Evolutionary conservation across 1,140 invertebrate species (phyloP), one percentile per base, ranked within the genome.

Genomic region (Heliconius congener): DNA sequence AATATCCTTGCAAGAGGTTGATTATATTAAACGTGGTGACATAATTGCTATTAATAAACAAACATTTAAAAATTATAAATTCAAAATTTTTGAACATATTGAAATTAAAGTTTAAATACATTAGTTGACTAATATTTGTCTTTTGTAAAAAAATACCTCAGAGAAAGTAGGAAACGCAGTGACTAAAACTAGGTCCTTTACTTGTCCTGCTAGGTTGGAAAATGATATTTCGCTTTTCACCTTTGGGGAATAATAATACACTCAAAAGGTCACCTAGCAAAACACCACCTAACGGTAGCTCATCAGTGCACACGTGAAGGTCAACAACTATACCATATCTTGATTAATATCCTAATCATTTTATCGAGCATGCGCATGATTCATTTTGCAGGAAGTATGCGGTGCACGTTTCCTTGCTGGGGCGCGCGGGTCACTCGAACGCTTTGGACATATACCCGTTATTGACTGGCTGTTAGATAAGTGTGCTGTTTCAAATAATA

Each of bases 331-430:
- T 27, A 13, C 27, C 23, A 30, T 66, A 66, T 66, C 23, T 66
- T 66, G 23, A 66, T 30, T 66, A 66, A 66, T 66, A 66, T 66
- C 60, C 60, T 30, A 66, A 66, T 66, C 23, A 30, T 66, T 27
- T 66, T 66, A 66, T 66, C 23, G 60, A 66, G 23, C 60, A 27
- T 11, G 60, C 34, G 60, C 34, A 70, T 76, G 74, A 76, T 39
- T 76, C 74, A 76, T 55, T 73, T 27, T 60, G 66, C 71, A 71
- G 76, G 76, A 78, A 78, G 46, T 30, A 34, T 8, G 76, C 71
- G 71, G 57, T 78, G 76, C 42, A 60, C 71, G 76, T 42, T 78
- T 78, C 76, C 76, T 78, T 73, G 76, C 50, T 55, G 76, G 70
- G 76, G 57, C 60, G n/a, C 60, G 74, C 34, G 50, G 76, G 76